Evolutionary conservation across 2,888 invertebrate species (phyloP).

Genomic region (Venustoraphidia nigricollis): DNA sequence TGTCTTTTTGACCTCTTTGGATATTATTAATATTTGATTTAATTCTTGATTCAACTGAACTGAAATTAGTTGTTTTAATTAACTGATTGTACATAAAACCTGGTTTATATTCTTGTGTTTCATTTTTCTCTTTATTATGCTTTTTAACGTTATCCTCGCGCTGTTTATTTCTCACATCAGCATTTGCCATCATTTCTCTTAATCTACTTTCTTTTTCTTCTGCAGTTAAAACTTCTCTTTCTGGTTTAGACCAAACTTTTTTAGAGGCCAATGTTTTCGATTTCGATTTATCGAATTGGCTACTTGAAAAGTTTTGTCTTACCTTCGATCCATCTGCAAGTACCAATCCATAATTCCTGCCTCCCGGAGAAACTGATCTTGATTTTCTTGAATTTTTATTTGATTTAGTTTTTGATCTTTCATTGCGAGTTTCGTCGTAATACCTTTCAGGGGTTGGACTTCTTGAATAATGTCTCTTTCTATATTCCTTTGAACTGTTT

Average conservation of each 20-base stretch:
- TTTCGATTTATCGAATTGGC: conserved; percentile 7
- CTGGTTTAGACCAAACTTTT: conserved; percentile 6
- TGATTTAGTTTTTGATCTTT: no score
- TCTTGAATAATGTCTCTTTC: neutral
- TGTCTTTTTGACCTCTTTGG: conserved; percentile 61
- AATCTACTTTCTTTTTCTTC: conserved; percentile 54
- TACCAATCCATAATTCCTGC: conserved; percentile 25
- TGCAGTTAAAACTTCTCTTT: conserved; percentile 31
- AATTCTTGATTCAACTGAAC: conserved; percentile 68
- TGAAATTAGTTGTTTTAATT: conserved; percentile 43
- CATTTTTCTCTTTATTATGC: conserved; percentile 28
- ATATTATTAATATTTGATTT: conserved; percentile 82
- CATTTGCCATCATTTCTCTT: conserved; percentile 73
- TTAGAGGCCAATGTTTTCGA: conserved; percentile 8
- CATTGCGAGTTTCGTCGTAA: no score
- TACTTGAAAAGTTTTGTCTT: conserved; percentile 9
- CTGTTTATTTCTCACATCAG: conserved; percentile 50
- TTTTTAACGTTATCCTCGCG: conserved; percentile 38
- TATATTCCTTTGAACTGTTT: neutral
- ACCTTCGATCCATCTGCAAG: conserved; percentile 25
- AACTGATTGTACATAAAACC: conserved; percentile 45
- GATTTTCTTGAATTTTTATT: neutral
- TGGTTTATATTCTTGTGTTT: conserved; percentile 31
- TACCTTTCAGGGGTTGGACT: neutral
- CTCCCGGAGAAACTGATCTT: conserved; percentile 4